Evolutionary conservation across 2,113 vertebrate genomes (phyloP).

Genomic region (Malurus alboscapulatus): DNA sequence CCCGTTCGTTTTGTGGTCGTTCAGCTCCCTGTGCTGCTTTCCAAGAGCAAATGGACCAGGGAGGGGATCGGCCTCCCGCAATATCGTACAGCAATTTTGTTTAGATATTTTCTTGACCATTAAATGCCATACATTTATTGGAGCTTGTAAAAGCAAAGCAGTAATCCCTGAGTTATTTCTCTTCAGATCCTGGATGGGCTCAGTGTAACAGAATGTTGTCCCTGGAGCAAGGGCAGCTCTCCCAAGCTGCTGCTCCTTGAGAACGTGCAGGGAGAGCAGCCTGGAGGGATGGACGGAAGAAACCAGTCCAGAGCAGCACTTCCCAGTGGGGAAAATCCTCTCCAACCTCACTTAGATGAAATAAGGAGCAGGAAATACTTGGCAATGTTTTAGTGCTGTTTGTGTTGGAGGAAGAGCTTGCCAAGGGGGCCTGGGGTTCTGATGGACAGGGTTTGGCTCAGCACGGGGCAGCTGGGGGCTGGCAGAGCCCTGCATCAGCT

Average conservation of each 20-base stretch:
- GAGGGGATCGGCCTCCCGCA: fast-evolving
- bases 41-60: background rate
- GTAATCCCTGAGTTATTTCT: background rate
- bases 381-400: background rate
- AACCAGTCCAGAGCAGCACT: background rate
- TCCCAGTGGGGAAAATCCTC: background rate
- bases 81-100: background rate
- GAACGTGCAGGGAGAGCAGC: background rate
- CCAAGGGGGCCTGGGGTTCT: background rate
- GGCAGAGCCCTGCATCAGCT: background rate
- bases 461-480: background rate
- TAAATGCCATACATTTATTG: background rate
- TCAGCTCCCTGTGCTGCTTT: background rate
- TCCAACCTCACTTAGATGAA: background rate
- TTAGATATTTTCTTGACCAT: background rate
- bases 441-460: background rate
- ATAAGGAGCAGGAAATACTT: background rate
- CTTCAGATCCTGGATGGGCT: background rate
- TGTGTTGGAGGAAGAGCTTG: fast-evolving
- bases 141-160: background rate
- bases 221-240: background rate
- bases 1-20: background rate
- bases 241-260: fast-evolving
- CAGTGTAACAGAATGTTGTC: background rate
- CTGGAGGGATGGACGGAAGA: background rate